These are phyloP conservation scores for Drosophila paramelanica DNA, from an alignment of 2,888 invertebrate species.

Conservation along the genomic window DNA sequence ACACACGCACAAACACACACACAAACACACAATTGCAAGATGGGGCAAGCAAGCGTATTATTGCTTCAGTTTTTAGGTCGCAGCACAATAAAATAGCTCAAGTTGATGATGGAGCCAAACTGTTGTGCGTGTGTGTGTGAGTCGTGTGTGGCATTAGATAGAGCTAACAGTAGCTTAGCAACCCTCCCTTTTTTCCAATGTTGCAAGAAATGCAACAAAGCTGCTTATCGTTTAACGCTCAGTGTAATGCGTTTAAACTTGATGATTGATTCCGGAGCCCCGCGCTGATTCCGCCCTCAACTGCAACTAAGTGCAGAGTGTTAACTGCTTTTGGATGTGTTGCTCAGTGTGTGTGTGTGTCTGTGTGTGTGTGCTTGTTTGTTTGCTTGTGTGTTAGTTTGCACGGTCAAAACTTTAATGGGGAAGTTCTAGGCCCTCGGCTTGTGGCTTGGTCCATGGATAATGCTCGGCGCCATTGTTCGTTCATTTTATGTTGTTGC, in stretches of 20 bases:
- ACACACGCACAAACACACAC: constrained; percentile 17
- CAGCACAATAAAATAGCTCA: constrained; percentile 69
- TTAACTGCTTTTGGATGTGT: constrained; percentile 5
- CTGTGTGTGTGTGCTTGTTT: neutral
- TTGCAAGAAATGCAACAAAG: constrained; percentile 65
- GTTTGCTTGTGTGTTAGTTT: constrained; percentile 13
- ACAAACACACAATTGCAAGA: constrained; percentile 34
- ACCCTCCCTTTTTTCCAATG: neutral
- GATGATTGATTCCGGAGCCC: constrained; percentile 68
- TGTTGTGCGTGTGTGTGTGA: constrained; percentile 16
- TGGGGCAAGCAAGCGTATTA: constrained; percentile 74
- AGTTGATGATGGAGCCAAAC: constrained; percentile 64
- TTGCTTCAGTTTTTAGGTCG: constrained; percentile 68
- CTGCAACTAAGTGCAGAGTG: constrained; percentile 71
- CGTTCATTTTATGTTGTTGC: constrained; percentile 73
- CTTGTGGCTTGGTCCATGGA: constrained; percentile 9
- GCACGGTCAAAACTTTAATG: constrained; percentile 67
- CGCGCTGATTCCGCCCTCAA: constrained; percentile 1
- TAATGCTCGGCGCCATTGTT: constrained; percentile 66
- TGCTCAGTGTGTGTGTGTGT: neutral
- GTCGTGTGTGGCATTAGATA: constrained; percentile 46
- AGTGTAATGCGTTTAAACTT: constrained; percentile 77
- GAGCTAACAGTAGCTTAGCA: constrained; percentile 42
- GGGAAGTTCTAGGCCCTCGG: constrained; percentile 14
- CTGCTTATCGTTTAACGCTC: constrained; percentile 78